Base-by-base conservation (phyloP, 2,888 invertebrate species). In the Oscheius sp. region DNA sequence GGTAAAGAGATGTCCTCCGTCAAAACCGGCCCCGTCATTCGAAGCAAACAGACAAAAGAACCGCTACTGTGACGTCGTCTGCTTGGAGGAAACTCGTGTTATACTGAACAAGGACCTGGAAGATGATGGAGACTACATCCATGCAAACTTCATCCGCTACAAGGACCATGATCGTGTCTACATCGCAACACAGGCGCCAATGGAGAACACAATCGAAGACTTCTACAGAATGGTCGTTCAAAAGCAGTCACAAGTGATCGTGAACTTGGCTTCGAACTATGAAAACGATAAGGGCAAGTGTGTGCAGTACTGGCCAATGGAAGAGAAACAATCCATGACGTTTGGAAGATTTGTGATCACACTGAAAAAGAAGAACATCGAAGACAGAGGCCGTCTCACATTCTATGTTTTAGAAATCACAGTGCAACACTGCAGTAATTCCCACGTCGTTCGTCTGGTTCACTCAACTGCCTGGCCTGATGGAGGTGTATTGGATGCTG, bases 121-220 rank as follows among this genome's bases (percentile, higher is more conserved):
- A 9, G 59, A 67, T 0, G 72, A 74, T 12, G 45, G 44, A 12
- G 79, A 80, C 62, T 79, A 79, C 62, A 77, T 79, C 33, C 78
- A 79, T 50, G 79, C 79, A 17, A 80, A 77, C 61, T 72, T 68
- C 47, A 56, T 80, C 22, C 70, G 65, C 41, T 62, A 74, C 62
- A 65, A 72, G 9, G 71, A 51, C 20, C 62, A 71, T 20, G 71
- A 75, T 24, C 49, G 68, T n/a, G 22, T 17, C 2, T 78, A 72
- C 57, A 78, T 78, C 44, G 73, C 71, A 9, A 66, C 75, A 2
- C 78, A 78, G 54, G 66, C 57, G 12, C 66, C 66, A 9, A 1
- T 66, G 33, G 45, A 56, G 26, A 22, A 41, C 4, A 66, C 66
- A 9, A 22, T 45, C 28, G 57, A 57, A 14, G 66, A 66, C 33